Percentiles rank a stretch among this genome's conserved stretches.
Evolutionary conservation across 2,797 vertebrate genomes (phyloP).

Genomic region (Muscicapa striata): DNA sequence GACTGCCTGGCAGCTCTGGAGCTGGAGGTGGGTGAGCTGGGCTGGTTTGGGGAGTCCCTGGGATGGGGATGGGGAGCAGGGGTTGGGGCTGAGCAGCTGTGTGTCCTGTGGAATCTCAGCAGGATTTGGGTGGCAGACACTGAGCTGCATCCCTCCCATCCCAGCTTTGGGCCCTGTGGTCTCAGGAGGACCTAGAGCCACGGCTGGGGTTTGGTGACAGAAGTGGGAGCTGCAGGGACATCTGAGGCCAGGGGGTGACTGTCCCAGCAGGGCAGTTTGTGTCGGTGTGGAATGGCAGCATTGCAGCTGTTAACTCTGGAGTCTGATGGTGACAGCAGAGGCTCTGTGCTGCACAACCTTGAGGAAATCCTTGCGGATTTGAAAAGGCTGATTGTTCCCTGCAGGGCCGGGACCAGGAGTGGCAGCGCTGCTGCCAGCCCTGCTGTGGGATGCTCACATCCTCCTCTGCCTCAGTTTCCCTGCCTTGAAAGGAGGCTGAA

Average conservation of each 20-base stretch:
- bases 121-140: neutral
- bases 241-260: neutral
- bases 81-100: neutral
- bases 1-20: neutral
- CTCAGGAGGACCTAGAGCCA: neutral
- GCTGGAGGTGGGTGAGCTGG: neutral
- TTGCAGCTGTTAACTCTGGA: neutral
- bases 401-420: neutral
- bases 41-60: neutral
- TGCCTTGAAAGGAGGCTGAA: neutral
- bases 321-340: neutral
- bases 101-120: accelerated
- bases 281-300: accelerated
- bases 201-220: neutral
- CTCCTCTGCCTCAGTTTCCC: constrained; percentile 37
- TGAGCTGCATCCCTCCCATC: neutral
- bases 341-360: neutral
- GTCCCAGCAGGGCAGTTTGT: neutral
- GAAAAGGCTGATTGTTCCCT: neutral
- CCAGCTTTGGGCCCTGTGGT: no score
- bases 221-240: neutral
- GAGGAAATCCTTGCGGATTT: neutral
- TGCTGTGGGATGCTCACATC: neutral
- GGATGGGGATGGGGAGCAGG: neutral
- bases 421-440: neutral